Conservation (phyloP, 1,140 invertebrate species). For the Drosophila truncata region DNA sequence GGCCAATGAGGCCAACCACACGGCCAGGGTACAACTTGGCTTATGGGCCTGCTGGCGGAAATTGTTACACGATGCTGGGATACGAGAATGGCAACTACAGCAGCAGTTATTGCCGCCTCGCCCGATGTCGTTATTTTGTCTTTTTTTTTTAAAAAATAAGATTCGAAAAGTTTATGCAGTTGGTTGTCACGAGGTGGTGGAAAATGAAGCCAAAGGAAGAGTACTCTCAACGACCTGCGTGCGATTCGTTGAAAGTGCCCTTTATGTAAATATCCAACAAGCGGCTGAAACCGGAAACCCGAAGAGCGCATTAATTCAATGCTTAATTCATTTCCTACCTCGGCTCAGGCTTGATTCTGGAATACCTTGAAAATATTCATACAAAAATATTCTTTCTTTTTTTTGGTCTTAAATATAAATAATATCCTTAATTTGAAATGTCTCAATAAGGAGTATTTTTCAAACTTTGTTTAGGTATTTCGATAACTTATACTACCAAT, state of each 20-base stretch:
- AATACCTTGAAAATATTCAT: slow-evolving; percentile 58
- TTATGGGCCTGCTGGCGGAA: slow-evolving; percentile 63
- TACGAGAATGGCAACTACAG: slow-evolving; percentile 49
- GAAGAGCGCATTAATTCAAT: slow-evolving; percentile 64
- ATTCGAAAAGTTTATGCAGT: slow-evolving; percentile 80
- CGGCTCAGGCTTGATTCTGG: slow-evolving; percentile 32
- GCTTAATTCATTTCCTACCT: slow-evolving; percentile 73
- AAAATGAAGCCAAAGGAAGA: slow-evolving; percentile 47
- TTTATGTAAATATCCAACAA: slow-evolving; percentile 66
- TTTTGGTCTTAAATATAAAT: not conserved
- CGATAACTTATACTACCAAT: too few relatives aligned
- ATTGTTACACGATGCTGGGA: slow-evolving; percentile 69
- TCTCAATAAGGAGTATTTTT: too few relatives aligned
- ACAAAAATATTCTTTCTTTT: not conserved
- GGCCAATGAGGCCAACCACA: slow-evolving; percentile 10
- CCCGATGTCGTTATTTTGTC: slow-evolving; percentile 24
- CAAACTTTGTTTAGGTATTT: too few relatives aligned
- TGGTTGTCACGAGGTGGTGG: slow-evolving; percentile 66
- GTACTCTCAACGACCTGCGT: slow-evolving; percentile 34
- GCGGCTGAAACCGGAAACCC: slow-evolving; percentile 64
- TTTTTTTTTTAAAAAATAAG: slow-evolving; percentile 62
- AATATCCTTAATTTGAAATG: not conserved
- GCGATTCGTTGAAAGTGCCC: slow-evolving; percentile 38
- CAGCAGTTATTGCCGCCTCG: slow-evolving; percentile 32
- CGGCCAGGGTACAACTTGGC: slow-evolving; percentile 19